phyloP scores from a whole-genome alignment of 2,888 invertebrate species.

The Hedychridium roseum region DNA sequence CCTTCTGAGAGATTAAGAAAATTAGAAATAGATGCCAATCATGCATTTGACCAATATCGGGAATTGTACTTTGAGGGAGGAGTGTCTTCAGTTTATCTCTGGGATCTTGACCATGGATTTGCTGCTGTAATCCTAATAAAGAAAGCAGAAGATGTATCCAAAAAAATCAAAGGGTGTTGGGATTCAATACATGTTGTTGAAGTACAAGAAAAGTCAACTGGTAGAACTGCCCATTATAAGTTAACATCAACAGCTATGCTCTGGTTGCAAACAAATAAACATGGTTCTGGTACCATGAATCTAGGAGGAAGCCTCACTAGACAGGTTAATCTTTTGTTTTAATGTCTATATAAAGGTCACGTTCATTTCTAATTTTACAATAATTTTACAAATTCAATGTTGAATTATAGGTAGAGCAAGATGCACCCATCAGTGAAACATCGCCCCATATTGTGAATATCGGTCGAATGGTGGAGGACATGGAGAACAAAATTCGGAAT shows the following conservation, averaged over 20 bases:
- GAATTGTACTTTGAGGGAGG: constrained; percentile 99
- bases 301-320: constrained; percentile 97
- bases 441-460: constrained; percentile 99
- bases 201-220: constrained; percentile 95
- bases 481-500: constrained; percentile 99
- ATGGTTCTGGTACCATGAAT: constrained; percentile 98
- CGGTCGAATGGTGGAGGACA: constrained; percentile 98
- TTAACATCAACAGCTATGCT: constrained; percentile 99
- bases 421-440: constrained; percentile 88
- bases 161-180: constrained; percentile 99
- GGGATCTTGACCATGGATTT: constrained; percentile 99
- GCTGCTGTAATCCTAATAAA: constrained; percentile 98
- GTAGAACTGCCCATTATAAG: constrained; percentile 96
- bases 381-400: constrained; percentile 1
- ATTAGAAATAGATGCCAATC: constrained; percentile 97
- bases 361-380: neutral
- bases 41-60: constrained; percentile 97
- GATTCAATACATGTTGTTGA: constrained; percentile 99
- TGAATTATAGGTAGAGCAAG: constrained; percentile 82
- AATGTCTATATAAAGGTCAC: neutral
- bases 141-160: constrained; percentile 97
- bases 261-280: constrained; percentile 98
- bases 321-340: constrained; percentile 71
- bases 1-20: constrained; percentile 95
- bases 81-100: constrained; percentile 98